Base-by-base conservation (phyloP, 1,140 invertebrate genomes). In the Sarcophaga bullata region DNA sequence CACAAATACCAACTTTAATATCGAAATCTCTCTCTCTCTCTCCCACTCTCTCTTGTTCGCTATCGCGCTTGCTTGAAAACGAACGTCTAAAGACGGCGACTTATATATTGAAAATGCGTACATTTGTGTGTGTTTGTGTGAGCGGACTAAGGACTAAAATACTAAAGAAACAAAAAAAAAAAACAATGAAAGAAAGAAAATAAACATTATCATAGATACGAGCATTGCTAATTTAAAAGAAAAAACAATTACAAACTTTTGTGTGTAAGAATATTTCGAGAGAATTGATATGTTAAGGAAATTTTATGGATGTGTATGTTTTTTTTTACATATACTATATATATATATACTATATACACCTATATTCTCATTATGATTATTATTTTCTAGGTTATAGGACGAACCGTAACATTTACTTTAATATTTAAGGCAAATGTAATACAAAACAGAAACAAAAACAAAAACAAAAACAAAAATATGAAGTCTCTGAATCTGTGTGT, bases 171-270 rank as follows among this genome's bases (percentile, higher is more conserved):
- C 49, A 48, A 17, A 76, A 47, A 50, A 49, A 11, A 1, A 17
- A 13, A 76, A 78, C 75, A 78, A 19, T 19, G n/a, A 7, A 48
- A 50, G 6, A 78, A 78, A 17, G 17, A 52, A 47, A n/a, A n/a
- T n/a, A 19, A 76, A 76, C 47, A 49, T 76, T 78, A 78, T n/a
- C 49, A 52, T 78, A 52, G 49, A 50, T 78, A 78, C 75, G 75
- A 50, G 75, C 75, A 78, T 46, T 78, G 75, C 75, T 78, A 78
- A 52, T 78, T 78, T 19, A 8, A 19, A 17, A 25, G 9, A 10
- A 52, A 10, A 68, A 4, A 37, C 1, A 37, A 37, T 2, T 37
- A 37, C 25, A 37, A 37, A 37, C 25, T 37, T 37, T 37, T 37
- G 17, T 68, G 62, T 68, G 8, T 25, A 19, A 19, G 17, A 19